Base-by-base conservation (phyloP, 2,888 invertebrate species). In the Morpho deidamia region DNA sequence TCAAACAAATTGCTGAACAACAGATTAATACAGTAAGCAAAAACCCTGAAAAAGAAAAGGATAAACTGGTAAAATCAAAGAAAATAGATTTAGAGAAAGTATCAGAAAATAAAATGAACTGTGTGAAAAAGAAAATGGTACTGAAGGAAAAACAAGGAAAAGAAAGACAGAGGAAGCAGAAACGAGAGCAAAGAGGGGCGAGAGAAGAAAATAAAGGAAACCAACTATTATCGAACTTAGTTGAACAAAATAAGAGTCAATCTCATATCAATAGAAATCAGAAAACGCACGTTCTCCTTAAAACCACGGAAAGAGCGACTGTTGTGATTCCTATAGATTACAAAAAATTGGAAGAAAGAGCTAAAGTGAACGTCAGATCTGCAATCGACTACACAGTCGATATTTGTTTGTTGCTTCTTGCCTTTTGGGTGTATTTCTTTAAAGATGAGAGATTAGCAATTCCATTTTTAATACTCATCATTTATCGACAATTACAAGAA, bases 351-450 rank as follows among this genome's bases (percentile, higher is more conserved):
- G 90, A 91, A 58, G 88, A 92, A 59, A 90, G 92, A 67, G 93
- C 94, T 0, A 92, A 93, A 68, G 88, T 90, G 35, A 94, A 92
- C 63, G 94, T 95, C 1, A 91, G 93, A 60, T 91, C 93, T 1
- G 92, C 91, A 0, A 84, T 95, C 23, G 94, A 93, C 71, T 95
- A 95, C 71, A 81, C 92, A 23, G 94, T 94, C 0, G 96, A 96
- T 75, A 75, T 95, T 55, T 93, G 94, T 41, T 90, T 96, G 68
- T 91, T 96, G 56, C 63, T 93, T 38, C 92, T 95, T 10, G 96
- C 96, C 23, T 93, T 94, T 75, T 96, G 95, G 92, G 90, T 96
- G 37, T 96, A 95, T 79, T 81, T 95, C 53, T 96, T 95, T 71
- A 94, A 94, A 70, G 95, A 95, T 71, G 95, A 95, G 72, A 90